Conservation (phyloP, 1,140 invertebrate genomes). For the Atta texana region DNA sequence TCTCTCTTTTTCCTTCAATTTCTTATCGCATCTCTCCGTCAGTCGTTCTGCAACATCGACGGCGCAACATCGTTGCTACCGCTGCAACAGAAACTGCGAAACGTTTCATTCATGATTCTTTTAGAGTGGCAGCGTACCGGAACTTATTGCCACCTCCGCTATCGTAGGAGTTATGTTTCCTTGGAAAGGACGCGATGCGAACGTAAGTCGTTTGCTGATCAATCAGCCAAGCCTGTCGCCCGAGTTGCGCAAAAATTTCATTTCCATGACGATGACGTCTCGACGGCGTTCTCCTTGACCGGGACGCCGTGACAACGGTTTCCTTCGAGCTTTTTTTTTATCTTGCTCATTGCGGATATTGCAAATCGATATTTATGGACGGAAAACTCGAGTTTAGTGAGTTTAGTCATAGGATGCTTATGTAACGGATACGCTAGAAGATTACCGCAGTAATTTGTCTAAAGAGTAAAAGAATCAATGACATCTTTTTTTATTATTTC, state of each 20-base stretch:
- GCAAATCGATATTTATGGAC: constrained; percentile 42
- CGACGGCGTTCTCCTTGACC: constrained; percentile 67
- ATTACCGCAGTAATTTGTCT: constrained; percentile 1
- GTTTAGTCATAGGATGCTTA: constrained; percentile 40
- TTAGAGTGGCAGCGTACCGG: constrained; percentile 52
- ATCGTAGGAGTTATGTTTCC: constrained; percentile 67
- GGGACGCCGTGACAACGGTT: constrained; percentile 51
- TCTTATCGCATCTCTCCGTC: constrained; percentile 62
- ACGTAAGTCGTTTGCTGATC: constrained; percentile 50
- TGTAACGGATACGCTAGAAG: background rate
- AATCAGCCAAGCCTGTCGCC: constrained; percentile 54
- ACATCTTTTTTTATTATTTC: background rate
- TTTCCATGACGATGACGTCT: constrained; percentile 55
- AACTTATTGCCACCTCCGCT: constrained; percentile 61
- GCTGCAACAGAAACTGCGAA: constrained; percentile 68
- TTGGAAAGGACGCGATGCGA: constrained; percentile 71
- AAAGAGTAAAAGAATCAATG: background rate
- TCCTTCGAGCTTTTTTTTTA: constrained; percentile 48
- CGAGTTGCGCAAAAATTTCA: constrained; percentile 71
- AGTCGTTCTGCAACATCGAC: constrained; percentile 30
- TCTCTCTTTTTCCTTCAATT: constrained; percentile 56
- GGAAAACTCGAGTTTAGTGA: constrained; percentile 35
- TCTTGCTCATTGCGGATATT: constrained; percentile 25
- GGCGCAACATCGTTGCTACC: background rate
- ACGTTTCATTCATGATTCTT: constrained; percentile 79